Evolutionary conservation across 2,113 vertebrate species (phyloP).

Genomic region (Vidua macroura): DNA sequence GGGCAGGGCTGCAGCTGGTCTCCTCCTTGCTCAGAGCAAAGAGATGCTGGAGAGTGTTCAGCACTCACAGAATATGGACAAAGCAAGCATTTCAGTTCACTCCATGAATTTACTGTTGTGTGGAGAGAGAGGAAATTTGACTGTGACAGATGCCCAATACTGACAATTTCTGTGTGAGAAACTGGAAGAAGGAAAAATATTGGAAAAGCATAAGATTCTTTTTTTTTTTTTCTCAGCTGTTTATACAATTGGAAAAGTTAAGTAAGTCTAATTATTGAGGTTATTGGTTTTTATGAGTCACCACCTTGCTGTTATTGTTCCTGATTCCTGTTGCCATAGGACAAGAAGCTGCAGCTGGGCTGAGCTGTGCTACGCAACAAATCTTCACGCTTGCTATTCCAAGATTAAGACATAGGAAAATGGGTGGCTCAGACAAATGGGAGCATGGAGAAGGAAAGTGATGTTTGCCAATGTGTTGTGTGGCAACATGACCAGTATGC

Average conservation of each 20-base stretch:
- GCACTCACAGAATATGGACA: neutral
- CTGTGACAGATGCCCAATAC: neutral
- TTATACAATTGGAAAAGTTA: conserved; percentile 50
- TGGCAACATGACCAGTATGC: neutral
- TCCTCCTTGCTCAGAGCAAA: neutral
- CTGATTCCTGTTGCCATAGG: conserved; percentile 40
- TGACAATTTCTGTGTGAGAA: neutral
- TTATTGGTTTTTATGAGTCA: conserved; percentile 66
- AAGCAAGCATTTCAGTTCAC: neutral
- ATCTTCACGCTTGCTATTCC: neutral
- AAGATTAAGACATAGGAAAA: neutral
- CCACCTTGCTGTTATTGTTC: conserved; percentile 40
- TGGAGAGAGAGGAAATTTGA: neutral
- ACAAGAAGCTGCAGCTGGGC: conserved; percentile 36
- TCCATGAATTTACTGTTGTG: neutral
- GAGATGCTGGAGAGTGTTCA: neutral
- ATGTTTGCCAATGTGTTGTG: neutral
- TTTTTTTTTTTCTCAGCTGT: neutral
- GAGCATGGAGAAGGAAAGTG: neutral
- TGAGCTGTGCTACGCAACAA: neutral
- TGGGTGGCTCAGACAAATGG: neutral
- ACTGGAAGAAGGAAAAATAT: neutral
- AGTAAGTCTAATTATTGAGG: conserved; percentile 59
- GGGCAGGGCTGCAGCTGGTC: neutral
- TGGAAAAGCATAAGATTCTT: neutral